Conservation (phyloP, 2,888 invertebrate genomes). For the Amphipoea lucens region DNA sequence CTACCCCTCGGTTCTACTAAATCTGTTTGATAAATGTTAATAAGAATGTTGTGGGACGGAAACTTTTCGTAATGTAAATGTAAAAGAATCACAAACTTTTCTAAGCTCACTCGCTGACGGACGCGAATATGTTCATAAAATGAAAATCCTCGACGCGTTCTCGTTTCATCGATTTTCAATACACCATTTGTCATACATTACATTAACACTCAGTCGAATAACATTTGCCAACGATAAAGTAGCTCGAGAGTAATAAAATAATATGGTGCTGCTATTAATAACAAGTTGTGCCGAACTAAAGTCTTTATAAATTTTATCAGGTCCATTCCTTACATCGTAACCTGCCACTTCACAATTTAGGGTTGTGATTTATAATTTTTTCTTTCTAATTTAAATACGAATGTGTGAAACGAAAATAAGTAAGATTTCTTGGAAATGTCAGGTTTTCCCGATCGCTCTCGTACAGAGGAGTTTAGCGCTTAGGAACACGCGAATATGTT, state of each 20-base stretch:
- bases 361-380: constrained; percentile 40
- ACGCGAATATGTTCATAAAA: constrained; percentile 29
- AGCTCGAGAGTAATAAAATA: constrained; percentile 64
- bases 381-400: constrained; percentile 26
- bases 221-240: constrained; percentile 64
- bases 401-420: not conserved
- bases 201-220: constrained; percentile 63
- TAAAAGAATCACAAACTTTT: constrained; percentile 19
- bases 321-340: constrained; percentile 59
- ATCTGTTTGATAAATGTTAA: constrained; percentile 40
- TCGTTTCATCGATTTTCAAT: constrained; percentile 55
- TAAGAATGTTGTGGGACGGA: constrained; percentile 1
- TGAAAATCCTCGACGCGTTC: constrained; percentile 28
- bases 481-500: constrained; percentile 82
- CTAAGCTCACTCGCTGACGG: not conserved
- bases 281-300: constrained; percentile 63
- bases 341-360: constrained; percentile 55
- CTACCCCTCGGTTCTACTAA: constrained; percentile 15
- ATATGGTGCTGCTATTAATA: constrained; percentile 62
- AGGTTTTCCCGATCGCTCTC: constrained; percentile 55
- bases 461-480: constrained; percentile 68
- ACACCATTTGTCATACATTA: constrained; percentile 62
- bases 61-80: constrained; percentile 17
- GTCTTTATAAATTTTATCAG: constrained; percentile 64
- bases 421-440: constrained; percentile 35